Evolutionary conservation across 2,113 vertebrate genomes (phyloP).

Genomic region (Cryptomyrus ogoouensis): DNA sequence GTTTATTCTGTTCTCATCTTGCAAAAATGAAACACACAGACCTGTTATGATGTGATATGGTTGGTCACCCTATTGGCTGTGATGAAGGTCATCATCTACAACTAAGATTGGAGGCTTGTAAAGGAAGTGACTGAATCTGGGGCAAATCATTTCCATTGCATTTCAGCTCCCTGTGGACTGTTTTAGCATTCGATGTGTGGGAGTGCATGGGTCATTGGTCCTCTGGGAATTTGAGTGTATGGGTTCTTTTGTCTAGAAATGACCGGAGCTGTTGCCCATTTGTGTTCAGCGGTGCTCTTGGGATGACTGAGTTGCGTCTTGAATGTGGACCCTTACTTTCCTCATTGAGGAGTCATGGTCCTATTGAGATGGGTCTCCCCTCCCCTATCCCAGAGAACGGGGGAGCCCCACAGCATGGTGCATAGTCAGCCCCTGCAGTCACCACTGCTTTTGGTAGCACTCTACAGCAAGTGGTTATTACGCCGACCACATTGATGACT

Average conservation of each 20-base stretch:
- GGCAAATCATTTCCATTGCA: not conserved
- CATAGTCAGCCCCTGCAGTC: not conserved
- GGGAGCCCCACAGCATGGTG: not conserved
- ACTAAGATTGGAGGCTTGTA: not conserved
- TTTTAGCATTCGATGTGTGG: not conserved
- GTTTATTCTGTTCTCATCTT: not conserved
- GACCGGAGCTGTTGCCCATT: not conserved
- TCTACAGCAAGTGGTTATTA: conserved; percentile 7
- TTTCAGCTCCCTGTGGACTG: not conserved
- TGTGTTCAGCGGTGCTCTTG: not conserved
- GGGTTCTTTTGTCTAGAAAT: not conserved
- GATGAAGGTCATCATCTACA: not conserved
- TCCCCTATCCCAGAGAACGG: not conserved
- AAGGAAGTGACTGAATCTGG: not conserved
- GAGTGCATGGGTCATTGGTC: not conserved
- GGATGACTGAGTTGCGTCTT: not conserved
- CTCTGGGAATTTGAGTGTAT: not conserved
- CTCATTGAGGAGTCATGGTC: not conserved
- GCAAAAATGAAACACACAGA: not conserved
- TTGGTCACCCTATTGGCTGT: not conserved
- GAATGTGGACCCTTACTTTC: not conserved
- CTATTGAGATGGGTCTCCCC: not conserved
- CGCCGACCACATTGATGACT: not conserved
- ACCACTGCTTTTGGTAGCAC: not conserved
- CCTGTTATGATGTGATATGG: not conserved